Evolutionary conservation across 1,140 invertebrate genomes (phyloP), one percentile per base, ranked within the genome.

Genomic region (Drosophila biarmipes): DNA sequence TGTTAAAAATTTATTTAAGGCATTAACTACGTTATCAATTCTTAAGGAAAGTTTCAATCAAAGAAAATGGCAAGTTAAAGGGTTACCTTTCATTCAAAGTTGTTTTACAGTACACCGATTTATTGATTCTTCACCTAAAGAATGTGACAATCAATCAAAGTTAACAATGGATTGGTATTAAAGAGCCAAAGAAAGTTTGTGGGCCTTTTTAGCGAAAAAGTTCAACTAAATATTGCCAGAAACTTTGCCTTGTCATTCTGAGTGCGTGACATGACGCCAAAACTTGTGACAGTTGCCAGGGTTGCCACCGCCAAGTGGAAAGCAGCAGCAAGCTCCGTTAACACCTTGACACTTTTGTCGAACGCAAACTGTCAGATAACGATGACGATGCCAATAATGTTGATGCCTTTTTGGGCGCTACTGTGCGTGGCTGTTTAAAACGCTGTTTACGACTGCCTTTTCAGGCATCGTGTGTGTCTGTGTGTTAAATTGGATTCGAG

Each of bases 401-500:
- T 72, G 72, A 72, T 57, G 72, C 71, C 57, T 71, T 63, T 74
- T 74, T 73, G 46, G 69, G 48, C 46, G 10, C 43, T 54, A 51
- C 54, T 34, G 29, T 40, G 64, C 64, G 31, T 49, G 38, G 78
- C 73, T 76, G 61, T 52, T 75, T 76, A 76, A 76, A 76, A 59
- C 62, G 73, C 73, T 77, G 74, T 71, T 77, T 77, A 77, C 64
- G 73, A 69, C 55, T 69, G 15, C 27, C 56, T 21, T 15, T 48
- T 8, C 45, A 38, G 15, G 37, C 19, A 7, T 15, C 34, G 55
- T 17, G 64, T 58, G 34, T 14, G 12, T 38, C 27, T 35, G 15
- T 79, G 73, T 86, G 84, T 79, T 57, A 86, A 86, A 86, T 89
- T 86, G 82, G 82, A 82, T 86, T 86, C 81, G 80, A 84, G 82